Percentiles rank a stretch among this genome's conserved stretches.
These are phyloP conservation scores for Agelaius phoeniceus DNA, from an alignment of 2,113 vertebrate species.

Conservation along the genomic window DNA sequence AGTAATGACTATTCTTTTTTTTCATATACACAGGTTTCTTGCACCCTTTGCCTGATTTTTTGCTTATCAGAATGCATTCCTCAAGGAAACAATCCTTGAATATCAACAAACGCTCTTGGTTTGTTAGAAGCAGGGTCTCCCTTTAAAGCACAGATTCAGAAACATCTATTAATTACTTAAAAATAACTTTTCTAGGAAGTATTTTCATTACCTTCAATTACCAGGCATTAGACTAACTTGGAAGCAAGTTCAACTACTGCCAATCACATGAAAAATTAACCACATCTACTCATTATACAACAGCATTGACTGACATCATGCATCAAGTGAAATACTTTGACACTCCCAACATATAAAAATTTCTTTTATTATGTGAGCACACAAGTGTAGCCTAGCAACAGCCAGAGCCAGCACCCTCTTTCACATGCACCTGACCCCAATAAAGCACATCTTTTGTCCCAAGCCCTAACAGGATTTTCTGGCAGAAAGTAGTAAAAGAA, in stretches of 20 bases:
- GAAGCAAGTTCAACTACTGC: not conserved
- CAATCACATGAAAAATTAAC: not conserved
- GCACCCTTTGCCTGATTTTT: not conserved
- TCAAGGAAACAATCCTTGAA: not conserved
- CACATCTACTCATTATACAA: not conserved
- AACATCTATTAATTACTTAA: not conserved
- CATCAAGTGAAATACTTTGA: not conserved
- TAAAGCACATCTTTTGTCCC: not conserved
- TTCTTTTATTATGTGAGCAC: not conserved
- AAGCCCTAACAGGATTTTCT: not conserved
- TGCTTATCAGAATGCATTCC: not conserved
- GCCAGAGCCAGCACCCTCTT: not conserved
- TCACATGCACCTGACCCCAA: not conserved
- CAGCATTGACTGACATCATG: not conserved
- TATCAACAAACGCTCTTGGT: not conserved
- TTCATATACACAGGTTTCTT: not conserved
- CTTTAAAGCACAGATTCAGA: not conserved
- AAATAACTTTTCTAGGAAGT: not conserved
- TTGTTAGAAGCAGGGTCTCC: not conserved
- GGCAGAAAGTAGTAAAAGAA: not conserved
- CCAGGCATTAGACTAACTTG: not conserved
- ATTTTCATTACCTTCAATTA: not conserved
- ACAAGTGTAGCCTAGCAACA: conserved; percentile 10
- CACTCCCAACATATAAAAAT: not conserved
- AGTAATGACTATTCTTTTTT: not conserved